Evolutionary conservation across 2,797 vertebrate genomes (phyloP), one percentile per base, ranked within the genome.

Genomic region (Urocyon cinereoargenteus): DNA sequence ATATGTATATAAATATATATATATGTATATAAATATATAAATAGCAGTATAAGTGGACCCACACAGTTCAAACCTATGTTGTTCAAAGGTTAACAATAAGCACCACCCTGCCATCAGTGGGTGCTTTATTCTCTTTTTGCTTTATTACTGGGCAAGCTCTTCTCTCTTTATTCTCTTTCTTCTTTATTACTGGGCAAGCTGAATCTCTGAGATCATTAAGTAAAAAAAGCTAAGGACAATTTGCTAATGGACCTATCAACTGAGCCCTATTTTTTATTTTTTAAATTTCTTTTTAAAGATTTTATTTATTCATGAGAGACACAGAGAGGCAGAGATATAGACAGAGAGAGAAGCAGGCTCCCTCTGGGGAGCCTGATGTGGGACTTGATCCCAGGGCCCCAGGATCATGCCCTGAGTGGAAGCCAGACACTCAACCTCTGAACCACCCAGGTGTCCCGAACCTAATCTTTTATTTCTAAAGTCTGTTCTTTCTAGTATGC

Each of bases 131-230:
- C 40, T 77, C 13, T 26, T 93, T 92, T 31, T 68, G 0, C 73
- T 93, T 95, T 83, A 79, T 89, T 70, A 83, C 55, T 68, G 57
- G 53, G 14, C 21, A 86, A 51, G 40, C 49, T 90, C 40, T 40
- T 40, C 40, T 40, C 40, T 40, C 40, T 40, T 40, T 51, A 57
- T 34, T 90, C 40, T 77, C 16, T 26, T 93, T 92, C 34, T 68
- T 0, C 73, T 93, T 95, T 78, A 79, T 89, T 70, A 83, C 49
- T 68, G 57, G 53, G 18, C 21, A 86, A 51, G 40, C 49, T 90
- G 61, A 95, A 93, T 87, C 34, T 90, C 68, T 64, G 45, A 84
- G 70, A 73, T 62, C 15, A 79, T 73, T 86, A 55, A 88, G 34
- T 57, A 31, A 61, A 66, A 61, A 86, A 72, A 53, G 55, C 77